phyloP scores from a whole-genome alignment of 2,888 invertebrate species.

The Autographa gamma region DNA sequence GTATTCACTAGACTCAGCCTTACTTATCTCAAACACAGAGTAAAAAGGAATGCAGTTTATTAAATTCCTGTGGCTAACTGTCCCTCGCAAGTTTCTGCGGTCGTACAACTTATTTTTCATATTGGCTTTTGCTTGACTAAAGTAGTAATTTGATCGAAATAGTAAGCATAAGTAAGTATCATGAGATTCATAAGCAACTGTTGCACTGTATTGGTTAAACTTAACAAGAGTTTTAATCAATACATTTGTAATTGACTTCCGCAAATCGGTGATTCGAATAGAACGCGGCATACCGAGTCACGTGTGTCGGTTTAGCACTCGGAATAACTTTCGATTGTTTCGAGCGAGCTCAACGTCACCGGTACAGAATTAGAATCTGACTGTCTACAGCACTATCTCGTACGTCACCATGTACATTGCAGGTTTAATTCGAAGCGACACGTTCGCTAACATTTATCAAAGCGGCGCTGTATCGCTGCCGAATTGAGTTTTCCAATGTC shows the following conservation, averaged over 20 bases:
- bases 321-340: conserved; percentile 87
- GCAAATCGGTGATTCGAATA: conserved; percentile 72
- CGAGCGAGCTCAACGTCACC: conserved; percentile 79
- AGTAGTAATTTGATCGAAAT: conserved; percentile 1
- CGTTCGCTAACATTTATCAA: conserved; percentile 33
- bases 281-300: conserved; percentile 80
- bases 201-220: not conserved
- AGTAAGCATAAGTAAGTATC: not conserved
- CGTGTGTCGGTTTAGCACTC: conserved; percentile 80
- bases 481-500: conserved; percentile 24
- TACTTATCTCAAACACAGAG: not conserved
- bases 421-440: conserved; percentile 46
- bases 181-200: not conserved
- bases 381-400: conserved; percentile 73
- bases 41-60: not conserved
- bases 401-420: conserved; percentile 66
- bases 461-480: conserved; percentile 35
- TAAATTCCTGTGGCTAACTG: conserved; percentile 22
- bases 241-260: conserved; percentile 68
- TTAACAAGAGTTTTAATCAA: conserved; percentile 32
- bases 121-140: conserved; percentile 3
- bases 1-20: conserved; percentile 1
- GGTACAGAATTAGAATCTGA: conserved; percentile 81
- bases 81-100: conserved; percentile 7
- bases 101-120: conserved; percentile 3